Evolutionary conservation across 2,888 invertebrate genomes (phyloP), one percentile per base, ranked within the genome.

Genomic region (Plutella xylostella): DNA sequence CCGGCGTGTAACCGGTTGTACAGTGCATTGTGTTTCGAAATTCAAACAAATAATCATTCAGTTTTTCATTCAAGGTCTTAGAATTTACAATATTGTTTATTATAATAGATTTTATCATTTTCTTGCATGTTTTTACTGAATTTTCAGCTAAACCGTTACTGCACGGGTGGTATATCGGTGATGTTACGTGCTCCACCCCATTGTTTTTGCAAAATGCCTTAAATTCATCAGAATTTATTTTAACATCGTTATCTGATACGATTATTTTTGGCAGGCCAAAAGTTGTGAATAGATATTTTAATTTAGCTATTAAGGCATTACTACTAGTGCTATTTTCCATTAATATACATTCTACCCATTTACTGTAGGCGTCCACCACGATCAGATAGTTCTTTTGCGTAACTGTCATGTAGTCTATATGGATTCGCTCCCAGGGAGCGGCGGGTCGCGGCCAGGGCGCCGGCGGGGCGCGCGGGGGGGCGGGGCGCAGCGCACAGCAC

Each of bases 1-100:
- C 41, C 15, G 41, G 41, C 17, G 41, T 17, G 25, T 12, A 12
- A 12, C 28, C 41, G 4, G 41, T 41, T 15, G 41, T 41, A 12
- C 28, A 25, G 18, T 41, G 41, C 30, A 17, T 22, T 11, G 43
- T 7, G 9, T 25, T 25, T 25, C 25, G 25, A 25, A 7, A 25
- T 5, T 25, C 25, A 9, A 25, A 25, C 9, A 25, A 9, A 25
- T 25, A 25, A 7, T 25, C 9, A 25, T 25, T 5, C 9, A 25
- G 5, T 25, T 25, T 7, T 7, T 9, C 9, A 25, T 25, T 9
- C 6, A 9, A 25, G 9, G 5, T 25, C 9, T 25, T 9, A 7
- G 5, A 7, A 25, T 5, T 25, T 9, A 7, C 9, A 7, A 9
- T 7, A 25, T 9, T 25, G 6, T 7, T 25, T 25, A 25, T 25